Percentiles rank a stretch among this genome's conserved stretches.
Evolutionary conservation across 2,113 vertebrate species (phyloP).

Genomic region (Hippocampus barbouri): DNA sequence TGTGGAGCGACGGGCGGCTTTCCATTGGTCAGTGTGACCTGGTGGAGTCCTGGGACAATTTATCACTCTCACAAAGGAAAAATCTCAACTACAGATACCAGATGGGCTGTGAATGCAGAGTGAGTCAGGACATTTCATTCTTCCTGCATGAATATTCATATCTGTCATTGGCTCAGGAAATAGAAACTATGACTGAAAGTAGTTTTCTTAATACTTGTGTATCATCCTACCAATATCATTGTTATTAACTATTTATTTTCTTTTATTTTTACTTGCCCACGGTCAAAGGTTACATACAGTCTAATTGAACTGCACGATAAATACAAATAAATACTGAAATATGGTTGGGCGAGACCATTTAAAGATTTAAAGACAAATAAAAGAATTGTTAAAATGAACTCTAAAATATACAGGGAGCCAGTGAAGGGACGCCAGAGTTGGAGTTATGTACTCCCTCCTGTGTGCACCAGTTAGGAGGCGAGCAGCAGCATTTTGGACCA

Average conservation of each 20-base stretch:
- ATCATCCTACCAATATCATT: background rate
- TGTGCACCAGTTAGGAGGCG: no score
- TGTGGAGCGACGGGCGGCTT: slow-evolving; percentile 82
- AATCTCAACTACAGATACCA: slow-evolving; percentile 89
- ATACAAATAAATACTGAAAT: background rate
- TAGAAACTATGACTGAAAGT: background rate
- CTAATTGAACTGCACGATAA: background rate
- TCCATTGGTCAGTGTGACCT: slow-evolving; percentile 86
- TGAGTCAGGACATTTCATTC: slow-evolving; percentile 64
- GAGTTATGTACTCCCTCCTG: no score
- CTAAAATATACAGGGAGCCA: no score
- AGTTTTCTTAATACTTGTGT: background rate
- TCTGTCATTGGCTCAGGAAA: slow-evolving; percentile 7
- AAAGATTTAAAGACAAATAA: no score
- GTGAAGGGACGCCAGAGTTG: no score
- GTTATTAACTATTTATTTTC: background rate
- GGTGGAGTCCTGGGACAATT: slow-evolving; percentile 83
- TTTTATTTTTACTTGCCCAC: background rate
- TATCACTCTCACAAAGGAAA: slow-evolving; percentile 85
- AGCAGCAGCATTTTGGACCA: no score
- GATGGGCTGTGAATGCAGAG: slow-evolving; percentile 89
- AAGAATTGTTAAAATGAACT: no score
- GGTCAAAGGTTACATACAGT: background rate
- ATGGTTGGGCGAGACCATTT: no score
- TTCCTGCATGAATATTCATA: slow-evolving; percentile 20